Percentiles rank a stretch among this genome's conserved stretches.
Conservation (phyloP, 1,140 invertebrate species). For the Arion vulgaris region DNA sequence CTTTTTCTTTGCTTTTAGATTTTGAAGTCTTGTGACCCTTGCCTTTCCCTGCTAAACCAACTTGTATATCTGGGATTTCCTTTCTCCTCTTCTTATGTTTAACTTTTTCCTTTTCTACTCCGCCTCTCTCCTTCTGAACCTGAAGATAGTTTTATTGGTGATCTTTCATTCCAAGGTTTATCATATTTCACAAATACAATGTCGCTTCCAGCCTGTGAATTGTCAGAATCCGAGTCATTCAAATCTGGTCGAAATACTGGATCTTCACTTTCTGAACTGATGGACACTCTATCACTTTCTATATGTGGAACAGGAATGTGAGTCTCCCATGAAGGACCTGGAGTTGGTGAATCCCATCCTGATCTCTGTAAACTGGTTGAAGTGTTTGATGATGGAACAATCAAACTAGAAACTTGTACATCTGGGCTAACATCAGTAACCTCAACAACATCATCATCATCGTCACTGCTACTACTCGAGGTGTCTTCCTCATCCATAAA, state of each 20-base stretch:
- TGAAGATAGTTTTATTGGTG: constrained; percentile 74
- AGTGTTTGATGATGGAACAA: neutral
- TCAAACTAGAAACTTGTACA: neutral
- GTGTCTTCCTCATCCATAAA: constrained; percentile 45
- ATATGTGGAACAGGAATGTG: neutral
- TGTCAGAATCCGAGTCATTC: constrained; percentile 55
- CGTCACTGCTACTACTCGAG: constrained; percentile 34
- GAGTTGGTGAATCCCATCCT: constrained; percentile 63
- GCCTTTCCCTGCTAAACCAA: neutral
- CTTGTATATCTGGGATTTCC: neutral
- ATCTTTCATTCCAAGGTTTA: constrained; percentile 75
- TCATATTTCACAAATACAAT: constrained; percentile 73
- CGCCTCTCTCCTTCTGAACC: constrained; percentile 58
- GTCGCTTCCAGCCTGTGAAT: constrained; percentile 50
- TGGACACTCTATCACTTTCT: constrained; percentile 22
- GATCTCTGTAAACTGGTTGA: constrained; percentile 19
- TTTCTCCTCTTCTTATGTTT: constrained; percentile 39
- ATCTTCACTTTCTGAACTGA: constrained; percentile 44
- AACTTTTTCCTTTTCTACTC: constrained; percentile 30
- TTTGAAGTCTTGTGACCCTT: constrained; percentile 13
- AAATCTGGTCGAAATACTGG: constrained; percentile 18
- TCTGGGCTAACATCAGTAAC: constrained; percentile 31
- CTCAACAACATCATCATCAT: constrained; percentile 51
- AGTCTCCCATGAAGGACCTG: constrained; percentile 46
- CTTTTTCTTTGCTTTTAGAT: constrained; percentile 12